Base-by-base conservation (phyloP, 2,888 invertebrate species). In the Erpobdella octoculata region DNA sequence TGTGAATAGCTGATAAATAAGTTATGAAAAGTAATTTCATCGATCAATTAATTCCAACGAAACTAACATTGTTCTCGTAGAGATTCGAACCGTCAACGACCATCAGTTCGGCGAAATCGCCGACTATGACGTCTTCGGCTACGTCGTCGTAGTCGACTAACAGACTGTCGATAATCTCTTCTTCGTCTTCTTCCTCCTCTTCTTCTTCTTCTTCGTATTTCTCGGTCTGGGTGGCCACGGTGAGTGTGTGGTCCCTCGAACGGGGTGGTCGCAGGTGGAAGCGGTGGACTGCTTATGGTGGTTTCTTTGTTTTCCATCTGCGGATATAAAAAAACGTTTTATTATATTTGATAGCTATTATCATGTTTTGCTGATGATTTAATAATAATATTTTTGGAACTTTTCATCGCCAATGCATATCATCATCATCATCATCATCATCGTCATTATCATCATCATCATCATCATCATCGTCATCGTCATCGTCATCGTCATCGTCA, bases 141-240 rank as follows among this genome's bases (percentile, higher is more conserved):
- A 62, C 62, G 62, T 62, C 62, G 33, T 62, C 62, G 62, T 62
- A 62, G 9, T 62, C 62, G 35, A 35, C 62, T 35, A 62, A 62
- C 33, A 62, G 35, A 35, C 62, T 62, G 31, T 33, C 35, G 62
- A 62, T n/a, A 5, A 6, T 1, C 33, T 33, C 18, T 28, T 15
- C 33, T 28, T 35, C 5, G 18, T 62, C 33, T n/a, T 33, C 62
- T 28, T 33, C 62, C n/a, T 33, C 62, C 0, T 33, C 31, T 2
- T 33, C 62, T 5, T 62, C 62, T 28, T 62, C 62, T 4, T 62
- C 35, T 9, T 62, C 62, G 35, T 62, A 33, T 6, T 62, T 62
- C 33, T 62, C 35, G 1, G 62, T 62, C 62, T 53, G 53, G 9
- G 53, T 53, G 53, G 53, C 53, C 53, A 53, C 53, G 21, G 53